Percentiles rank a stretch among this genome's conserved stretches.
Evolutionary conservation across 2,113 vertebrate species (phyloP).

Genomic region (Butorides virescens): DNA sequence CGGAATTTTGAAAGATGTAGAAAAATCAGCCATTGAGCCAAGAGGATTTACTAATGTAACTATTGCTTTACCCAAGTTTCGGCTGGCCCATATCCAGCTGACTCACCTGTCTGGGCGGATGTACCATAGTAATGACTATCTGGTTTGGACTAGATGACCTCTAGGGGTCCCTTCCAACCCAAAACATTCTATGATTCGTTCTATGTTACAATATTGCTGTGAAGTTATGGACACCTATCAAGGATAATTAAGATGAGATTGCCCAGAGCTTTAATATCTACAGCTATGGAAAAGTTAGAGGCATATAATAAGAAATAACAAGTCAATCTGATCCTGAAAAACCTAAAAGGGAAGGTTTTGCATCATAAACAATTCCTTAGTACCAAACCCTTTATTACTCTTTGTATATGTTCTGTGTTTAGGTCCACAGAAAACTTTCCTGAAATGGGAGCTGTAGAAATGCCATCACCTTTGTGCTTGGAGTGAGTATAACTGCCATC

Average conservation of each 20-base stretch:
- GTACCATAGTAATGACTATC: background rate
- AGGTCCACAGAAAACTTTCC: background rate
- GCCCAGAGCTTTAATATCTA: background rate
- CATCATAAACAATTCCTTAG: background rate
- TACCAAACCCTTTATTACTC: background rate
- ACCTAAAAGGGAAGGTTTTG: background rate
- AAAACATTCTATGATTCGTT: too few species aligned
- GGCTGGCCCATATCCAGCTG: background rate
- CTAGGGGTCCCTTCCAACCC: too few species aligned
- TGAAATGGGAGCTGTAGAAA: background rate
- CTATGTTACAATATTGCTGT: background rate
- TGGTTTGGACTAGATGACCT: background rate
- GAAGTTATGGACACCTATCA: background rate
- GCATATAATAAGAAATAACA: background rate
- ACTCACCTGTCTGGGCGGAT: background rate
- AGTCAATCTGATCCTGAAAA: background rate
- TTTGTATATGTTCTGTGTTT: background rate
- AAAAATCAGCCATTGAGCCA: background rate
- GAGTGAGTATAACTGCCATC: background rate
- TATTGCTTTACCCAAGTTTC: background rate
- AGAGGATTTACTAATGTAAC: background rate
- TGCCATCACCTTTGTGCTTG: background rate
- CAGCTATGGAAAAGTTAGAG: background rate
- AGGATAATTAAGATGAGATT: background rate
- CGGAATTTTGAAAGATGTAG: background rate